Percentiles rank a stretch among this genome's conserved stretches.
Conservation (phyloP, 2,113 vertebrate species). For the Vidua macroura region DNA sequence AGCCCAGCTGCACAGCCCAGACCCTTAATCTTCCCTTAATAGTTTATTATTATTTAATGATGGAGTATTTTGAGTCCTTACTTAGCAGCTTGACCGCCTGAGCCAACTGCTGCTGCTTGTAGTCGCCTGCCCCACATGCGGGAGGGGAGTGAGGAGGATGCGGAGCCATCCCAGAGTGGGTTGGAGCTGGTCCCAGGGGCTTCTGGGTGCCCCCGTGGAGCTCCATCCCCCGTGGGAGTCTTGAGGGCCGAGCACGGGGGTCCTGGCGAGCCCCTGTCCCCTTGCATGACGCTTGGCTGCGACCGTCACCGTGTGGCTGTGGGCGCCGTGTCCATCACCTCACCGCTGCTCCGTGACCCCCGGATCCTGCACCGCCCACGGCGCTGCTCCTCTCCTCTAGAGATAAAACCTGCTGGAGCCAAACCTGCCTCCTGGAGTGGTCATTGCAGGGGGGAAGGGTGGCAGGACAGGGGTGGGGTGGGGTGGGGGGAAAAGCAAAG, state of each 20-base stretch:
- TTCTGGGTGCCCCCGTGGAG: not conserved
- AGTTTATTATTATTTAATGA: constrained; percentile 53
- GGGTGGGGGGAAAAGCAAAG: not conserved
- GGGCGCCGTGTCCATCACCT: not conserved
- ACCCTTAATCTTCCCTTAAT: not conserved
- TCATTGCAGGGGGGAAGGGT: accelerated
- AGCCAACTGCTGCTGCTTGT: constrained; percentile 28
- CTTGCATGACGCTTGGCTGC: constrained; percentile 5
- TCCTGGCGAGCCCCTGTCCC: not conserved
- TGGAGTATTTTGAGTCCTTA: not conserved
- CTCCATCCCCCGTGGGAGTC: not conserved
- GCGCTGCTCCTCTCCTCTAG: not conserved
- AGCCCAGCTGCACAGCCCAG: not conserved
- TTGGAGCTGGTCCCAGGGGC: accelerated
- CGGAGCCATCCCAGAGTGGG: accelerated
- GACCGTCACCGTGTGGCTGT: accelerated
- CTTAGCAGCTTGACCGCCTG: not conserved
- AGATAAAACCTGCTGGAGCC: constrained; percentile 54
- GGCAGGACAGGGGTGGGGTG: accelerated
- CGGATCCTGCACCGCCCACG: accelerated
- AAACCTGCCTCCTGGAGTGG: not conserved
- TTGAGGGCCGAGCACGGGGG: not conserved
- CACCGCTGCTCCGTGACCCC: not conserved
- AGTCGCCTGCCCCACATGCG: accelerated
- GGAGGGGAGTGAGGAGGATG: not conserved